Conservation (phyloP, 2,797 vertebrate species). For the Vipera latastei region DNA sequence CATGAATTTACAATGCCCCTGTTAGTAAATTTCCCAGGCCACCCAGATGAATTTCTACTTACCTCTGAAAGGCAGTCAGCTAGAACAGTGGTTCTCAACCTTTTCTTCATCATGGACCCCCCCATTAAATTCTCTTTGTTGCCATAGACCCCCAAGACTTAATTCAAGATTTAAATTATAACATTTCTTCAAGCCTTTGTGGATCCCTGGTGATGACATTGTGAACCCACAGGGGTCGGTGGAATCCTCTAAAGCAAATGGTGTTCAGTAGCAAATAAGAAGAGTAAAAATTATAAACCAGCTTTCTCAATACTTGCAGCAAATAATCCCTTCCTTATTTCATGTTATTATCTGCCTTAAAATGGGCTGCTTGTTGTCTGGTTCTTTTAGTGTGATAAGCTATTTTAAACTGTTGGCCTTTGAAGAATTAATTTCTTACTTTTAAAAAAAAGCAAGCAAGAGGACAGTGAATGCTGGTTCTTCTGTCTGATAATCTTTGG, state of each 20-base stretch:
- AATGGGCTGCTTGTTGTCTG: neutral
- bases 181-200: neutral
- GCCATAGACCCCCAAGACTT: neutral
- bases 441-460: neutral
- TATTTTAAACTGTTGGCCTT: neutral
- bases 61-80: neutral
- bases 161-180: neutral
- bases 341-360: neutral
- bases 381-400: neutral
- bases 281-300: neutral
- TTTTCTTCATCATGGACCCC: neutral
- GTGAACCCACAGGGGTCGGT: neutral
- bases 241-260: neutral
- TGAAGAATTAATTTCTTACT: neutral
- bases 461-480: neutral
- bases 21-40: neutral
- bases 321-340: neutral
- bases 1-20: neutral
- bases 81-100: neutral
- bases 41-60: neutral
- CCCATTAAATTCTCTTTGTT: neutral
- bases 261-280: neutral
- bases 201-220: neutral
- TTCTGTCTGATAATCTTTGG: neutral
- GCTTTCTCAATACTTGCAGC: neutral